Evolutionary conservation across 2,113 vertebrate species (phyloP), one percentile per base, ranked within the genome.

Genomic region (Prietella phreatophila): DNA sequence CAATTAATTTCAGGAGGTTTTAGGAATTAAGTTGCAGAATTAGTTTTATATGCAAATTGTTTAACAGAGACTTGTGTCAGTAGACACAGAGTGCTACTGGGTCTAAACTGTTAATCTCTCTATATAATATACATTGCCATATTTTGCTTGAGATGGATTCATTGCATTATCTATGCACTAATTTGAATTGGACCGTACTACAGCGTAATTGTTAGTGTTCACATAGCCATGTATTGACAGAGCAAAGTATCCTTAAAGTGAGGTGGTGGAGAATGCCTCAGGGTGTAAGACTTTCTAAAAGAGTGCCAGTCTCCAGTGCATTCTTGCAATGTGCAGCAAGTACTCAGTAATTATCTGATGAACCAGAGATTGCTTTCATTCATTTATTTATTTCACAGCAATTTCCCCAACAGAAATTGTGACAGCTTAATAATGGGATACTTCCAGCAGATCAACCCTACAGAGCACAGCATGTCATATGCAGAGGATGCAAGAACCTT

Each of bases 401-500:
- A 89, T 88, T 91, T 90, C 60, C 47, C 84, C n/a, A 33, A 76
- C 73, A 88, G 86, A 86, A 92, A 89, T 88, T 88, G 84, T 92
- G 92, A 93, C 92, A 91, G 60, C 83, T 93, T 93, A 91, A 92
- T 92, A 83, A 90, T 89, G 88, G 85, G 88, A 89, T 92, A 88
- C 90, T 92, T 92, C 87, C 86, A 91, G 87, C 87, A 86, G 92
- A 83, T 88, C 86, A 90, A 89, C 73, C 85, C 80, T 69, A 85
- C 85, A 4, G 88, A 90, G 90, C 80, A 90, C 90, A 89, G 71
- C 83, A 78, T 84, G 88, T 82, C 89, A 80, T 89, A 90, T 83
- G 81, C 82, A 3, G 1, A 90, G 88, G 90, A 87, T 86, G 85
- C 82, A 87, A 89, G 88, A 91, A 93, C 89, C 89, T 92, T 92